phyloP scores from a whole-genome alignment of 2,113 vertebrate genomes.

The Dipodomys ordii region DNA sequence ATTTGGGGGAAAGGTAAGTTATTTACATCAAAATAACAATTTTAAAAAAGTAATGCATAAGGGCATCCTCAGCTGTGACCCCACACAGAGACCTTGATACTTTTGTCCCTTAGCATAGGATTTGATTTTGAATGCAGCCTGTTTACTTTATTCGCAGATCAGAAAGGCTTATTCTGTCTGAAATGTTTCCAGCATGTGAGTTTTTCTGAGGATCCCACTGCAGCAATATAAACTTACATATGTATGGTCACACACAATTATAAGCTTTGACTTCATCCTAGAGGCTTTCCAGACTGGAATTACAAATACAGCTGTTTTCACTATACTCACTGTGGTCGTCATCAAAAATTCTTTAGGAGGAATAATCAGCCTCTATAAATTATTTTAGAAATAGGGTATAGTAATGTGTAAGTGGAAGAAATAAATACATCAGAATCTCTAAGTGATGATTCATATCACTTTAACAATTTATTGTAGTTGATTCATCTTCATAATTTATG shows the following conservation, averaged over 20 bases:
- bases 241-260: slow-evolving; percentile 79
- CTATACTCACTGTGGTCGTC: slow-evolving; percentile 48
- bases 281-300: slow-evolving; percentile 65
- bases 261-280: slow-evolving; percentile 80
- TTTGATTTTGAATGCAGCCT: slow-evolving; percentile 63
- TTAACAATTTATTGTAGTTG: neutral
- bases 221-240: slow-evolving; percentile 74
- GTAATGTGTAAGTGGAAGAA: slow-evolving; percentile 30
- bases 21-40: slow-evolving; percentile 36
- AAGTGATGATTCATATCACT: slow-evolving; percentile 14
- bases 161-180: slow-evolving; percentile 65
- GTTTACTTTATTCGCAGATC: slow-evolving; percentile 70
- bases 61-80: slow-evolving; percentile 23
- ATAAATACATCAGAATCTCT: slow-evolving; percentile 9
- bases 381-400: slow-evolving; percentile 10
- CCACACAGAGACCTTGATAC: slow-evolving; percentile 39
- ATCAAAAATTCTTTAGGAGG: neutral
- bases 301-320: slow-evolving; percentile 72
- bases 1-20: slow-evolving; percentile 8
- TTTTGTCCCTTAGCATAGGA: slow-evolving; percentile 52
- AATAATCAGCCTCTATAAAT: slow-evolving; percentile 42
- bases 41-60: neutral
- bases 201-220: slow-evolving; percentile 66
- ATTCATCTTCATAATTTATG: slow-evolving; percentile 36
- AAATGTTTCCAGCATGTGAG: slow-evolving; percentile 74